Percentiles rank a stretch among this genome's conserved stretches.
Conservation (phyloP, 1,140 invertebrate genomes). For the Ylistrum balloti region DNA sequence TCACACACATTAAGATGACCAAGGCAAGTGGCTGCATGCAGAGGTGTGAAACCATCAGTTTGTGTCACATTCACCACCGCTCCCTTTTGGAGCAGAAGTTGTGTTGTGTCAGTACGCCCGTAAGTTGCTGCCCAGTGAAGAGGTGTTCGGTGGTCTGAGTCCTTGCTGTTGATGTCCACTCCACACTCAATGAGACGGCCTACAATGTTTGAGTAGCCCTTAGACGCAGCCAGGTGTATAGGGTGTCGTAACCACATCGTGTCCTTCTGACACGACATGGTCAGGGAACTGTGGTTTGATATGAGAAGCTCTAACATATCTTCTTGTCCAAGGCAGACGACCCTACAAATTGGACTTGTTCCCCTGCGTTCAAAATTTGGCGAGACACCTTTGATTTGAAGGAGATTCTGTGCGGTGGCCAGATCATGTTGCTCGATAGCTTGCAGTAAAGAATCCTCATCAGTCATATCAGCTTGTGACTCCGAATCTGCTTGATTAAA, state of each 20-base stretch:
- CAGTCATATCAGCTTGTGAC: not conserved
- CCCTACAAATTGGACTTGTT: constrained; percentile 65
- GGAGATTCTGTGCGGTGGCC: constrained; percentile 56
- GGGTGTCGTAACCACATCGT: constrained; percentile 74
- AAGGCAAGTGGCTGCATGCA: constrained; percentile 76
- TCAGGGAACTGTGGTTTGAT: constrained; percentile 61
- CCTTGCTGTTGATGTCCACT: constrained; percentile 71
- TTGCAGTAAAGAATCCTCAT: constrained; percentile 55
- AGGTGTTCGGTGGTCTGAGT: constrained; percentile 76
- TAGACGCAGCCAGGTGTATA: constrained; percentile 75
- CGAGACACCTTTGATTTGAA: constrained; percentile 61
- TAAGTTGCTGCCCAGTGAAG: constrained; percentile 78
- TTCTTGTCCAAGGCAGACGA: constrained; percentile 63
- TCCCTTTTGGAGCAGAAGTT: constrained; percentile 70
- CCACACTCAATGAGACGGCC: constrained; percentile 69
- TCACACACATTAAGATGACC: constrained; percentile 72
- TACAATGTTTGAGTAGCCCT: constrained; percentile 70
- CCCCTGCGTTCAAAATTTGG: constrained; percentile 68
- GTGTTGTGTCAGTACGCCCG: constrained; percentile 68
- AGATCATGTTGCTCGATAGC: constrained; percentile 66
- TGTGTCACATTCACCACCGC: constrained; percentile 74
- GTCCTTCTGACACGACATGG: constrained; percentile 60
- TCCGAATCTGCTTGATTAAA: not conserved
- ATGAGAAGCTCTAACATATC: constrained; percentile 67
- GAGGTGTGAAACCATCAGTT: constrained; percentile 76